Evolutionary conservation across 2,113 vertebrate genomes (phyloP), one percentile per base, ranked within the genome.

Genomic region (Turnix velox): DNA sequence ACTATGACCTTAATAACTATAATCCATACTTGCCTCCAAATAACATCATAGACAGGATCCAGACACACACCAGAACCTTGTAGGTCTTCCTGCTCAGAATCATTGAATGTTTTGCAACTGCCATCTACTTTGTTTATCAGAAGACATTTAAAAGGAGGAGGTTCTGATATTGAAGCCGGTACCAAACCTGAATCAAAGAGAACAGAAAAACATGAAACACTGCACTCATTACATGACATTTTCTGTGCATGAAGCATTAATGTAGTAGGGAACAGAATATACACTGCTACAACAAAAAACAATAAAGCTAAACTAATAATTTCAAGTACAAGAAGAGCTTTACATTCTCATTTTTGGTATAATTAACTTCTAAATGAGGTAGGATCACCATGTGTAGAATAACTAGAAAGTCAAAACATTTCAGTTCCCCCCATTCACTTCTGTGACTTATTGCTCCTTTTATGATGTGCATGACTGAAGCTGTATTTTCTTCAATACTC

Each of bases 71-170:
- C 99, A 87, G 99, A 99, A 78, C 99, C 99, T 93, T 99, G 99
- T 76, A 99, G 98, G 94, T 99, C 99, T 94, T 99, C 99, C 96
- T 99, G 99, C 93, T 99, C 99, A 67, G 99, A 99, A 96, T 99
- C 99, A 96, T 99, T 99, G 96, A 99, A 99, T 43, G 99, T 99
- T 94, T 99, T 98, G 96, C 99, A 99, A 96, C 99, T 99, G 90
- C 99, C 99, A 93, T 99, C 99, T 92, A 99, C 97, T 98, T 99
- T 99, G 97, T 99, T 99, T 96, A 99, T 99, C 63, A 99, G 97
- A 92, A 99, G 98, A 90, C 99, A 99, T 96, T 99, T 99, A 97
- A 99, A 99, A 67, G 99, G 99, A 95, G 99, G 98, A 16, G 99
- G 99, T 95, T 99, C 99, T 59, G 99, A 98, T 91, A 98, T 97